A percentile compares a stretch with the other conserved stretches of the same genome.
These are phyloP conservation scores for Euphydryas editha DNA, from an alignment of 2,888 invertebrate genomes.

Conservation along the genomic window DNA sequence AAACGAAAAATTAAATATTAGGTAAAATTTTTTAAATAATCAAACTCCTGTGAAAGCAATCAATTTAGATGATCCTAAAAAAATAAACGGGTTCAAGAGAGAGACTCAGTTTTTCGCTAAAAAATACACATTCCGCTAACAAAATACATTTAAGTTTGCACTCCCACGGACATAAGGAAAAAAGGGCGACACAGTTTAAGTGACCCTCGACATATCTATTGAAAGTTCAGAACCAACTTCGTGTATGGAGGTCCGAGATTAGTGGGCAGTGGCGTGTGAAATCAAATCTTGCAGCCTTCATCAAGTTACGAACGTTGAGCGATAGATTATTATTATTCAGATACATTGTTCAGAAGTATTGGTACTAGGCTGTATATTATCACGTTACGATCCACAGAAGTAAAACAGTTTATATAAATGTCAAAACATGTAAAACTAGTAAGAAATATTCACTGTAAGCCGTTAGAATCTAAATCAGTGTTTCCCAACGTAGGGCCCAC, in stretches of 20 bases:
- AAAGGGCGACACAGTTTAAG: constrained; percentile 3
- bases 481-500: too few species aligned
- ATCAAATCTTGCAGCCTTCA: constrained; percentile 16
- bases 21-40: too few species aligned
- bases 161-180: neutral
- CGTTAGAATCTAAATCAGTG: too few species aligned
- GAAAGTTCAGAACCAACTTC: constrained; percentile 4
- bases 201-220: constrained; percentile 12
- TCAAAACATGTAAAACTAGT: too few species aligned
- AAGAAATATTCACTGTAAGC: too few species aligned
- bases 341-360: neutral
- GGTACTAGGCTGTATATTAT: too few species aligned
- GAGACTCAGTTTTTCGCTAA: neutral
- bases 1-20: too few species aligned
- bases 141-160: constrained; percentile 10
- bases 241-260: constrained; percentile 15
- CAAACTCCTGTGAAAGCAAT: too few species aligned
- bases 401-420: too few species aligned
- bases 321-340: neutral
- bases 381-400: too few species aligned
- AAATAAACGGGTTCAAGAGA: too few species aligned
- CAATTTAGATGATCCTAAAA: too few species aligned
- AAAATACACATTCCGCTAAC: neutral
- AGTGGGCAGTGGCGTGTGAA: constrained; percentile 28
- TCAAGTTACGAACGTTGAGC: constrained; percentile 8